phyloP scores from a whole-genome alignment of 2,113 vertebrate species.

The Chionodraco myersi region DNA sequence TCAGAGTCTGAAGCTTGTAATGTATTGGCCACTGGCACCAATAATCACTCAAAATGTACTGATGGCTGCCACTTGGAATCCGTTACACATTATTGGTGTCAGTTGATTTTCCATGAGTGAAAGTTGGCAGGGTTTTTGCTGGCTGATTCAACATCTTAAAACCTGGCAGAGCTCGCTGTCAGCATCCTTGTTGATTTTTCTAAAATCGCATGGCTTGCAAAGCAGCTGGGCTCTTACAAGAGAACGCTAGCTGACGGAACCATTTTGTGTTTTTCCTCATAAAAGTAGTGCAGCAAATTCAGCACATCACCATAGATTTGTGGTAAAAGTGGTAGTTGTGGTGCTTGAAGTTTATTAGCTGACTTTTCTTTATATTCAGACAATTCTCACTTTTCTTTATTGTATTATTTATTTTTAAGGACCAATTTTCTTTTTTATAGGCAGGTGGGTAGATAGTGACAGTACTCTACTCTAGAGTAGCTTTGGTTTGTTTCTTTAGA shows the following conservation, averaged over 20 bases:
- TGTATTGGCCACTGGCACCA: slow-evolving; percentile 10
- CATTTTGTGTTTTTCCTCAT: not conserved
- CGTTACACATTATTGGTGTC: slow-evolving; percentile 27
- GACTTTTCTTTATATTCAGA: not conserved
- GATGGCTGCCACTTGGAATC: slow-evolving; percentile 28
- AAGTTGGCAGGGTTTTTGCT: slow-evolving; percentile 14
- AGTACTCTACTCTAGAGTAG: not conserved
- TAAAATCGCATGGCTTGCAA: slow-evolving; percentile 30
- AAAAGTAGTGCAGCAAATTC: not conserved
- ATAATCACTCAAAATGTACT: slow-evolving; percentile 20
- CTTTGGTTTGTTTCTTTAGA: not conserved
- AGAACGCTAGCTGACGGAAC: slow-evolving; percentile 2
- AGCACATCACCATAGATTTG: not conserved
- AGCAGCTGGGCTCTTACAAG: not conserved
- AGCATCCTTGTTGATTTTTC: slow-evolving; percentile 34
- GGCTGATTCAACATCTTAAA: slow-evolving; percentile 48
- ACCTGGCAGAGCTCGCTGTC: slow-evolving; percentile 1
- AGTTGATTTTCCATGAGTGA: slow-evolving; percentile 20
- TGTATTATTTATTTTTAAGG: not conserved
- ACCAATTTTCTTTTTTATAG: not conserved
- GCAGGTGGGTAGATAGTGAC: not conserved
- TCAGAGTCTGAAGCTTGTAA: slow-evolving; percentile 21
- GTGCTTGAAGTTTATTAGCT: not conserved
- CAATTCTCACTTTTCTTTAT: not conserved
- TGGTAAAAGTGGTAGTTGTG: not conserved